phyloP scores from a whole-genome alignment of 2,888 invertebrate genomes.

The Thera britannica region DNA sequence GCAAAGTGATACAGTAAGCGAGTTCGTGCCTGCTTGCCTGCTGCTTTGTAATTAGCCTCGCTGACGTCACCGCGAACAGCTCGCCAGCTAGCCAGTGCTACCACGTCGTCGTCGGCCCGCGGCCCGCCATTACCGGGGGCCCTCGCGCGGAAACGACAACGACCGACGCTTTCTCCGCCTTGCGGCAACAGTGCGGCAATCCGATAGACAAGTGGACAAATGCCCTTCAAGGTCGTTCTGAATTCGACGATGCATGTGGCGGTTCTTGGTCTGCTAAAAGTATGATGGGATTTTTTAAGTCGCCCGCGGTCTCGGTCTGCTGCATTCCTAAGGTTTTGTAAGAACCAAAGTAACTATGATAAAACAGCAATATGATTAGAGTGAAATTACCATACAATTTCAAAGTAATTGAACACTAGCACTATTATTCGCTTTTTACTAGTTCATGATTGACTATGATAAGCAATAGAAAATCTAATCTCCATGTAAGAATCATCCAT shows the following conservation, averaged over 20 bases:
- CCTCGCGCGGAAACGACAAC: constrained; percentile 83
- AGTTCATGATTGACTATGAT: constrained; percentile 3
- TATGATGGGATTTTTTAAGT: no score
- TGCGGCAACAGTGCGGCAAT: constrained; percentile 52
- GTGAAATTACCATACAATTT: not conserved
- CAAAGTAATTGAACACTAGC: not conserved
- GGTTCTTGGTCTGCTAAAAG: no score
- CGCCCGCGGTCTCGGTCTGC: not conserved
- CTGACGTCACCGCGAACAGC: constrained; percentile 77
- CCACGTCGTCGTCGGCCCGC: constrained; percentile 14
- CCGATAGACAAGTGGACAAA: constrained; percentile 45
- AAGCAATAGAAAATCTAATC: constrained; percentile 13
- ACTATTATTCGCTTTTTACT: not conserved
- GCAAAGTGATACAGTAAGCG: constrained; percentile 60
- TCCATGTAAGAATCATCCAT: constrained; percentile 16
- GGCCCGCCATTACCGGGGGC: constrained; percentile 73
- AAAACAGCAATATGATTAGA: not conserved
- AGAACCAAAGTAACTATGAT: not conserved
- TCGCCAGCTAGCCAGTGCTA: constrained; percentile 46
- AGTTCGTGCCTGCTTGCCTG: constrained; percentile 72
- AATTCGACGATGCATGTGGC: constrained; percentile 2
- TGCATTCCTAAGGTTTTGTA: not conserved
- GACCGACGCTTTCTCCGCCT: constrained; percentile 79
- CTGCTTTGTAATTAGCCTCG: constrained; percentile 74
- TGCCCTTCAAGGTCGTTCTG: constrained; percentile 57